Evolutionary conservation across 1,140 invertebrate genomes (phyloP).

Genomic region (Hetaerina americana): DNA sequence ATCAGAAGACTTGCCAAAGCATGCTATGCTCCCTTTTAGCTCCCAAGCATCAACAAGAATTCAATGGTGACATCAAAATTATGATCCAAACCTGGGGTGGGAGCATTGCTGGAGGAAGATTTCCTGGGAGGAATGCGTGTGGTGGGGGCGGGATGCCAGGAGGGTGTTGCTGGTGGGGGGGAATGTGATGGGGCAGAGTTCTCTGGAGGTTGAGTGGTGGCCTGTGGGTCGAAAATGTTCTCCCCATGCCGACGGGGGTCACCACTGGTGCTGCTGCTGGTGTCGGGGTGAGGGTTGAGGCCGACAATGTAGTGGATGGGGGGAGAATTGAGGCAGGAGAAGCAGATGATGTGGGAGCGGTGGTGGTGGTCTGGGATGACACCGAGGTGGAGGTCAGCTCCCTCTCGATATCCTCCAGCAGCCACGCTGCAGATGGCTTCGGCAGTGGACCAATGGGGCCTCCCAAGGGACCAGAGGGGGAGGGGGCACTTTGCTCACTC

Average conservation of each 20-base stretch:
- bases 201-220: no score
- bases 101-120: background rate
- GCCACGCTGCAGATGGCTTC: background rate
- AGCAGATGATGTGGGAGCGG: background rate
- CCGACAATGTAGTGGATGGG: no score
- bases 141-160: background rate
- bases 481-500: background rate
- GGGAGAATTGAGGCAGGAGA: background rate
- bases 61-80: no score
- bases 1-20: no score
- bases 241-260: no score
- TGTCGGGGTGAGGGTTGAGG: no score
- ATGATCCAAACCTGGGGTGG: background rate
- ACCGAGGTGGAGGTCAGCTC: conserved; percentile 1
- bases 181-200: background rate
- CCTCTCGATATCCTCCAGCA: conserved; percentile 9
- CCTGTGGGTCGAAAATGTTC: no score
- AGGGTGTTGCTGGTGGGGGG: background rate
- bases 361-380: background rate
- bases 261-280: no score
- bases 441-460: background rate
- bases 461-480: background rate
- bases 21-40: no score
- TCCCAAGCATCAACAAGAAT: background rate
- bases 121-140: background rate